These are phyloP conservation scores for Calyptomena viridis DNA, from an alignment of 2,113 vertebrate genomes.

Conservation along the genomic window DNA sequence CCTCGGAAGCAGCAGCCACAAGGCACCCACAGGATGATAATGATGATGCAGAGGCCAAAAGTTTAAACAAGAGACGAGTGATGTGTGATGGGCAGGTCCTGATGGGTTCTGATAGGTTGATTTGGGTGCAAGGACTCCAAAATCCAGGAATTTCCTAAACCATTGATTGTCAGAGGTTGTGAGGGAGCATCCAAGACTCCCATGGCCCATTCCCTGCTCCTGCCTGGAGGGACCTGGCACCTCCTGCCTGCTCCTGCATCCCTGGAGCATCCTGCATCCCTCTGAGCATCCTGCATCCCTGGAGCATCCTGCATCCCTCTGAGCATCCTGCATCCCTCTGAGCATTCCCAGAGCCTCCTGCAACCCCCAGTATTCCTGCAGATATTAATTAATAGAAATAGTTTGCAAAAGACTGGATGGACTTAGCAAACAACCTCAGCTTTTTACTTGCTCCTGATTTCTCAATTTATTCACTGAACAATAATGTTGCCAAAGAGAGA, in stretches of 20 bases:
- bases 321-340: background rate
- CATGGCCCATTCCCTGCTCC: background rate
- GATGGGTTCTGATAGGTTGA: background rate
- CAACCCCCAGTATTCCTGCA: background rate
- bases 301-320: background rate
- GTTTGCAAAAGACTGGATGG: background rate
- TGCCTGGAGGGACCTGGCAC: background rate
- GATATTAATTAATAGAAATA: background rate
- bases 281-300: background rate
- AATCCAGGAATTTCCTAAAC: background rate
- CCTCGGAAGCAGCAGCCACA: background rate
- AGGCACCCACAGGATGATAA: too few species aligned
- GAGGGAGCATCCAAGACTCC: background rate
- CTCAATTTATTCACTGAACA: background rate
- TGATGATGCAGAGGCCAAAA: background rate
- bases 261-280: background rate
- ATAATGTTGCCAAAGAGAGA: background rate
- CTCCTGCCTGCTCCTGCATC: background rate
- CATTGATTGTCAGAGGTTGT: background rate
- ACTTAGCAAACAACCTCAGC: rapidly evolving
- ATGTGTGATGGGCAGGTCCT: background rate
- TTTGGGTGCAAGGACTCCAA: background rate
- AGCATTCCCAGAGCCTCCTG: background rate
- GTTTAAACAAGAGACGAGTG: rapidly evolving
- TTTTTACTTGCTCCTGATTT: background rate